Base-by-base conservation (phyloP, 2,797 vertebrate species). In the Macroramphosus scolopax region DNA sequence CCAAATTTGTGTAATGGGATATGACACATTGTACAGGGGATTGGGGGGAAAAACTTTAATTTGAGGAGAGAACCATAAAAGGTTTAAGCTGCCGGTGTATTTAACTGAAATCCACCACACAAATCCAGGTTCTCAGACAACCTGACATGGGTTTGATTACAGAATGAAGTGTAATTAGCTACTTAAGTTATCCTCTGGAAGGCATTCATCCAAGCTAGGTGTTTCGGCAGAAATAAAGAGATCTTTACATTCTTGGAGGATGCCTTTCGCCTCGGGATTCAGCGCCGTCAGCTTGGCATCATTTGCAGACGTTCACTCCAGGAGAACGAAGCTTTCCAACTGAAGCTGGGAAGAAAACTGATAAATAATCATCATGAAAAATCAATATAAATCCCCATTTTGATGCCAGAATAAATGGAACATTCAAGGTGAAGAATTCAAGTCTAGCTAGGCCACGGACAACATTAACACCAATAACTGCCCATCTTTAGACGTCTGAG, bases 1-100 rank as follows among this genome's bases (percentile, higher is more conserved):
- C 88, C 84, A 89, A 78, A 90, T 90, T 88, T 86, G 87, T 78
- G 84, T 90, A 90, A 91, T 89, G 83, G 82, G 88, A 90, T 85
- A 77, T 87, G 89, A 89, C 88, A 87, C 75, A 77, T 89, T 88
- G 85, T 82, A 80, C 73, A 85, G 70, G 74, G 80, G 85, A 84
- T 89, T 85, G 73, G 29, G 32, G 41, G 24, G 18, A 63, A 62
- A 75, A 80, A 76, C 74, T 85, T 84, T 90, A 89, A 89, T 89
- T 82, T 81, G 72, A 89, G 56, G 58, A 80, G 89, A 91, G 82
- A 85, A 88, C 76, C 88, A 83, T 89, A 87, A 85, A 88, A 86
- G 78, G 78, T 84, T 82, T 84, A 87, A 89, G 86, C 78, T 67
- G 68, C 78, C 72, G 67, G 69, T 73, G 75, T 82, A 84, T 88